These are phyloP conservation scores for Hephaestus fuliginosus DNA, from an alignment of 2,797 vertebrate species.

Conservation along the genomic window DNA sequence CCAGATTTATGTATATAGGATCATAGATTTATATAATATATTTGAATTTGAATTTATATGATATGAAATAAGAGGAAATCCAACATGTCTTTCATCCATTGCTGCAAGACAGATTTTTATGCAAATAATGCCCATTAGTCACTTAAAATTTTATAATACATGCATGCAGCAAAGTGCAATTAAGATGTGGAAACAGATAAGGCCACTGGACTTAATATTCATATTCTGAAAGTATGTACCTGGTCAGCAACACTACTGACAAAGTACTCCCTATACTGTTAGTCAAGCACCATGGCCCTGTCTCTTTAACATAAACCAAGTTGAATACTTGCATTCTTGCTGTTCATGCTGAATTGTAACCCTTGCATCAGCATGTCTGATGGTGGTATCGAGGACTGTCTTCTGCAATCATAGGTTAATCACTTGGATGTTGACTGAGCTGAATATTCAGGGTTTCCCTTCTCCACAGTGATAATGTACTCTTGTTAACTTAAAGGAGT, in stretches of 20 bases:
- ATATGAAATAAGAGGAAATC: neutral
- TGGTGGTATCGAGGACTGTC: neutral
- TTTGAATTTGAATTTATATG: neutral
- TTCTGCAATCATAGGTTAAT: neutral
- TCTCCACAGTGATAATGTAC: neutral
- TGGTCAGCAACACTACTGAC: neutral
- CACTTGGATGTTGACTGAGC: neutral
- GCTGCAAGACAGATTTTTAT: neutral
- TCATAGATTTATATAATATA: neutral
- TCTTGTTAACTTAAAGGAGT: neutral
- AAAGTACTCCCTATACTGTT: neutral
- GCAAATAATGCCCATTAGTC: neutral
- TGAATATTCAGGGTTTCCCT: neutral
- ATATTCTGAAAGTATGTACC: too few relatives aligned
- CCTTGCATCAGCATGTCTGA: neutral
- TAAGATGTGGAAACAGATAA: neutral
- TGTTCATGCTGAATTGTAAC: neutral
- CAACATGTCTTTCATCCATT: neutral
- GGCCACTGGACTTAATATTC: neutral
- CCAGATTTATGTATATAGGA: neutral
- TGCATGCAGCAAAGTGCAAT: neutral
- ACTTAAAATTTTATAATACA: neutral
- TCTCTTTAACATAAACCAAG: neutral
- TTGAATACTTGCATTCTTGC: neutral
- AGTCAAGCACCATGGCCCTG: neutral